phyloP scores from a whole-genome alignment of 53 echinoderm and acorn worm species.

The Echinarachnius parma region DNA sequence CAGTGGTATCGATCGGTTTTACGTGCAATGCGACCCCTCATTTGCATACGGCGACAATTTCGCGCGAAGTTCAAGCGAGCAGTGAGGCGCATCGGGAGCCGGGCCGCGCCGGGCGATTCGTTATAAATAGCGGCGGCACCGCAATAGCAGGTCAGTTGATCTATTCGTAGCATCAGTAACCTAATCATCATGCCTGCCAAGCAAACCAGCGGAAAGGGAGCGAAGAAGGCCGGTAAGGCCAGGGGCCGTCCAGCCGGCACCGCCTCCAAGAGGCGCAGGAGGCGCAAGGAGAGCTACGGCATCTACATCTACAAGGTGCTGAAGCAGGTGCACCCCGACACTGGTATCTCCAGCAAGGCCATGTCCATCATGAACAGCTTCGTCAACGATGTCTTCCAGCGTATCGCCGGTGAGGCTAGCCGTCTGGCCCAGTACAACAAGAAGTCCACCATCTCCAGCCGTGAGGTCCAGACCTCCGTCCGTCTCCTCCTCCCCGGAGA shows the following conservation, averaged over 20 bases:
- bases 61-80: conserved; percentile 3
- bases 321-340: conserved; percentile 79
- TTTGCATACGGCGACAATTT: conserved; percentile 6
- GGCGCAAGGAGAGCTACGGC: conserved; percentile 71
- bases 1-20: conserved; percentile 24
- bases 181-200: conserved; percentile 68
- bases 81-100: not conserved
- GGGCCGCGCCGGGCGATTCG: too few species aligned
- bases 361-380: conserved; percentile 79
- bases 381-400: conserved; percentile 72
- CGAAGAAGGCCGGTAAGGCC: conserved; percentile 81
- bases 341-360: conserved; percentile 65
- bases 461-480: conserved; percentile 66
- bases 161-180: conserved; percentile 3
- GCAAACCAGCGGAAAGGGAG: conserved; percentile 66
- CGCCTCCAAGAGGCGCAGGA: conserved; percentile 42
- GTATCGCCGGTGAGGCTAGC: conserved; percentile 54
- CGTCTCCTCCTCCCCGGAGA: conserved; percentile 66
- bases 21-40: not conserved
- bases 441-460: conserved; percentile 65
- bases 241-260: conserved; percentile 39
- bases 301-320: conserved; percentile 82
- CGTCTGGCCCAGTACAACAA: conserved; percentile 67
- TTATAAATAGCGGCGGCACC: conserved; percentile 6
- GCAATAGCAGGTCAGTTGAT: conserved; percentile 1